Evolutionary conservation across 2,797 vertebrate species (phyloP).

Genomic region (Eremophila alpestris): DNA sequence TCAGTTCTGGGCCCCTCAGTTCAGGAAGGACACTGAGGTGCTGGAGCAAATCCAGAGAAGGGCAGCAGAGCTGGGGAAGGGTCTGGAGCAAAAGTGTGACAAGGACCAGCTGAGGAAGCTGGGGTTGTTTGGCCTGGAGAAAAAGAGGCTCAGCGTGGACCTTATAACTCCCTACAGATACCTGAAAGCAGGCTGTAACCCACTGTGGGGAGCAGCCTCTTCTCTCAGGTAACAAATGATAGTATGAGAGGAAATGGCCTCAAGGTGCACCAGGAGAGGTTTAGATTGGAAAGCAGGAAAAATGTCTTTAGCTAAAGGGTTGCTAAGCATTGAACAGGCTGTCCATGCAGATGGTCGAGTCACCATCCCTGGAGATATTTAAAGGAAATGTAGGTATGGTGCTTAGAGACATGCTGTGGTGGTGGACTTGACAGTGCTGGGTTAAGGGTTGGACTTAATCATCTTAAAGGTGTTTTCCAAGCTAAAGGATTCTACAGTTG

Average conservation of each 20-base stretch:
- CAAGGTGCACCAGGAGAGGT: background rate
- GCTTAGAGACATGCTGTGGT: background rate
- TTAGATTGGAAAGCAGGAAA: background rate
- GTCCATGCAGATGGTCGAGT: background rate
- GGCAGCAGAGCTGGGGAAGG: accelerated
- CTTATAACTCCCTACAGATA: background rate
- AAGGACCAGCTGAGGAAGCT: background rate
- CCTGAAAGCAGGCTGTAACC: background rate
- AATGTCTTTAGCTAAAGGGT: background rate
- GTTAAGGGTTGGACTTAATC: background rate
- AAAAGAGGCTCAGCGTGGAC: background rate
- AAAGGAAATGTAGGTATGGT: background rate
- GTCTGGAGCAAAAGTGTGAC: background rate
- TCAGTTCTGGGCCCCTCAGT: background rate
- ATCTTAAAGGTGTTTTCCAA: background rate
- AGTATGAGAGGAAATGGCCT: background rate
- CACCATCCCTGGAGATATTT: background rate
- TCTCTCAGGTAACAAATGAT: background rate
- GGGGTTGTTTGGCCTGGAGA: background rate
- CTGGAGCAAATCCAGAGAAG: background rate
- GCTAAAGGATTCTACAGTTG: background rate
- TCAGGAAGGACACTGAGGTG: background rate
- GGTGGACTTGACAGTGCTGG: background rate
- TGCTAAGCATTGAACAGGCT: background rate
- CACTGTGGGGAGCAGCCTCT: background rate